Conservation (phyloP, 2,113 vertebrate species). For the Lampris megalopsis region DNA sequence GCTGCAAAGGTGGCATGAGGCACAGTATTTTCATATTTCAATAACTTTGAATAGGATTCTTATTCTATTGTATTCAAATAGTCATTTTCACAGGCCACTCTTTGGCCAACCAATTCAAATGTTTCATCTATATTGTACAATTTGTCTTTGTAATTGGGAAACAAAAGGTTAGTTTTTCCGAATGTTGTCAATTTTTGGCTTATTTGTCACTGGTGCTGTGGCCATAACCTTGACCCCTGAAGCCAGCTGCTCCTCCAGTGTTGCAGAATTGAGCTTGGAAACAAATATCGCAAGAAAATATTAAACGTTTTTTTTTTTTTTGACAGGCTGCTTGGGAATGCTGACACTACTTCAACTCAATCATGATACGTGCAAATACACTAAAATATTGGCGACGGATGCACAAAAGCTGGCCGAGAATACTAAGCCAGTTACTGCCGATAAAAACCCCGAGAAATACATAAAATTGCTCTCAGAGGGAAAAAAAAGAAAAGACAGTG, state of each 20-base stretch:
- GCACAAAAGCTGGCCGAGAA: slow-evolving; percentile 5
- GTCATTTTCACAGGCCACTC: too few relatives aligned
- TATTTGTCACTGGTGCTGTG: background rate
- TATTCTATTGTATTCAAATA: too few relatives aligned
- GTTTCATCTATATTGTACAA: too few relatives aligned
- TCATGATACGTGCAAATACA: too few relatives aligned
- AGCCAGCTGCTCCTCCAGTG: slow-evolving; percentile 18
- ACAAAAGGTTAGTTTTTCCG: too few relatives aligned
- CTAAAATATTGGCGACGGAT: slow-evolving; percentile 4
- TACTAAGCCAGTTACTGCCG: background rate
- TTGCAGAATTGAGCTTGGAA: slow-evolving; percentile 12
- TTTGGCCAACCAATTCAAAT: too few relatives aligned
- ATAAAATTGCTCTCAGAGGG: background rate
- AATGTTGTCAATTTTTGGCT: background rate
- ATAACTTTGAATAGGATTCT: too few relatives aligned
- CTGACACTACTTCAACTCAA: too few relatives aligned
- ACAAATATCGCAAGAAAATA: slow-evolving; percentile 6
- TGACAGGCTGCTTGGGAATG: too few relatives aligned
- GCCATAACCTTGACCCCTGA: background rate
- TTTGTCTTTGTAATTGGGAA: too few relatives aligned
- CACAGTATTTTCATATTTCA: too few relatives aligned
- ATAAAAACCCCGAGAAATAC: background rate
- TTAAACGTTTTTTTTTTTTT: slow-evolving; percentile 22
- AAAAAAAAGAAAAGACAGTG: background rate
- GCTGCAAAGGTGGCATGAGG: too few relatives aligned